phyloP scores from a whole-genome alignment of 2,797 vertebrate species.

The Anabacerthia variegaticeps region DNA sequence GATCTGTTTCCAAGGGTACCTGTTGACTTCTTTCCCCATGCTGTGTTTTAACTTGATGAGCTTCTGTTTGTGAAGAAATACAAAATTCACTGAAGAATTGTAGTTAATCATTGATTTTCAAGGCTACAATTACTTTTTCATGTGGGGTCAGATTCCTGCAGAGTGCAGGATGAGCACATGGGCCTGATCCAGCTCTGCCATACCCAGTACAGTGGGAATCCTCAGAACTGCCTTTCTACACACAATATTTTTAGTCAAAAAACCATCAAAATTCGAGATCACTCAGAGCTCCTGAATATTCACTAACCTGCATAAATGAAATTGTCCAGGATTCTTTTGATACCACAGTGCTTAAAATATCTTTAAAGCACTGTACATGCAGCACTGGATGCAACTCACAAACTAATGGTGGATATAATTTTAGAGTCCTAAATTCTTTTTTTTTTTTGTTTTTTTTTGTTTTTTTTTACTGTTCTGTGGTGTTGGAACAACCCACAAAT shows the following conservation, averaged over 20 bases:
- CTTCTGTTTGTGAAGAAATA: neutral
- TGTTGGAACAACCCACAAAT: neutral
- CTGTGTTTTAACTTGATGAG: neutral
- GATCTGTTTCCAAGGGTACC: neutral
- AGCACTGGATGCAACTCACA: neutral
- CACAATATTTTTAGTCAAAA: neutral
- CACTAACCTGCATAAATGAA: neutral
- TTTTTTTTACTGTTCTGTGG: neutral
- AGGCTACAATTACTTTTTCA: neutral
- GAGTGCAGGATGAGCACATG: neutral
- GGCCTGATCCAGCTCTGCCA: neutral
- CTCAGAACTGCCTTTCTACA: neutral
- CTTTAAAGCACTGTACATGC: neutral
- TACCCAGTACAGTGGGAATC: neutral
- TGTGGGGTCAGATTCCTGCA: neutral
- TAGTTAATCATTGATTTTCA: neutral
- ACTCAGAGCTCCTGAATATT: constrained; percentile 23
- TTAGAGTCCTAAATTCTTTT: neutral
- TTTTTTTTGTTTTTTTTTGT: no score
- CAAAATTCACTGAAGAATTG: neutral
- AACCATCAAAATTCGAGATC: constrained; percentile 14
- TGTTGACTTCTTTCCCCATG: neutral
- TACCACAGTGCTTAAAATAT: neutral
- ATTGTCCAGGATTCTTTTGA: constrained; percentile 21
- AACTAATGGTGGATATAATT: neutral